These are phyloP conservation scores for Acheta domesticus DNA, from an alignment of 2,888 invertebrate genomes.

Conservation along the genomic window DNA sequence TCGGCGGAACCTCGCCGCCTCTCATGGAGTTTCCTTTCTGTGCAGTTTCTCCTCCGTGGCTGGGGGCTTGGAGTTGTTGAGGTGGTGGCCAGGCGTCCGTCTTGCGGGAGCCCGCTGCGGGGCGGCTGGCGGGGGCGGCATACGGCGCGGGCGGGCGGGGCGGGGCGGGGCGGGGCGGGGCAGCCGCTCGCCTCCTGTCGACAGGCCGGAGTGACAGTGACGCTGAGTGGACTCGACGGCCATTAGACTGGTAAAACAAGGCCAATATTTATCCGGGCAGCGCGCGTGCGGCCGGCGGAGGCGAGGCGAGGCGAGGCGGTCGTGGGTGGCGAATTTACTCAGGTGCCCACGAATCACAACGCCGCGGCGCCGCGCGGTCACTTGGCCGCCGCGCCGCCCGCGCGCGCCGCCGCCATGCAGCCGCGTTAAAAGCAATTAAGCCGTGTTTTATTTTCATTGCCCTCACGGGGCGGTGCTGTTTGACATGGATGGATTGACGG, in stretches of 20 bases:
- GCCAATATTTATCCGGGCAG: constrained; percentile 4
- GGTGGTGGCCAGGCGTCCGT: too few relatives aligned
- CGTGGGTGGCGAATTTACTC: not conserved
- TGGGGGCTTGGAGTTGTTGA: too few relatives aligned
- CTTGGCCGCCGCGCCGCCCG: not conserved
- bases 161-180: not conserved
- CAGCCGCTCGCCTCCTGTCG: not conserved
- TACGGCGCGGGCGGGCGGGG: not conserved
- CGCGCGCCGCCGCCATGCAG: not conserved
- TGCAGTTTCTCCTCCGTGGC: too few relatives aligned
- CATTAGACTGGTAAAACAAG: constrained; percentile 18
- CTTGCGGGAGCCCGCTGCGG: too few relatives aligned
- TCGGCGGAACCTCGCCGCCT: too few relatives aligned
- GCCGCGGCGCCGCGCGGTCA: not conserved
- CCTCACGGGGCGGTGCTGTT: not conserved
- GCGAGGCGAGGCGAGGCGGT: too few relatives aligned
- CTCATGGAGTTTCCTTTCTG: too few relatives aligned
- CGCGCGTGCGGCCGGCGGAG: not conserved
- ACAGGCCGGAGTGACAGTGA: not conserved
- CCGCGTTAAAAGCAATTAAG: not conserved
- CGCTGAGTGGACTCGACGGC: not conserved
- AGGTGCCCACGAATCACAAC: not conserved
- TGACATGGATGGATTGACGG: not conserved
- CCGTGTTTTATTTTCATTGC: not conserved
- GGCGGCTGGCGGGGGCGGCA: too few relatives aligned